A percentile compares a stretch with the other conserved stretches of the same genome.
These are phyloP conservation scores for Nomada fucata DNA, from an alignment of 2,888 invertebrate genomes.

Conservation along the genomic window DNA sequence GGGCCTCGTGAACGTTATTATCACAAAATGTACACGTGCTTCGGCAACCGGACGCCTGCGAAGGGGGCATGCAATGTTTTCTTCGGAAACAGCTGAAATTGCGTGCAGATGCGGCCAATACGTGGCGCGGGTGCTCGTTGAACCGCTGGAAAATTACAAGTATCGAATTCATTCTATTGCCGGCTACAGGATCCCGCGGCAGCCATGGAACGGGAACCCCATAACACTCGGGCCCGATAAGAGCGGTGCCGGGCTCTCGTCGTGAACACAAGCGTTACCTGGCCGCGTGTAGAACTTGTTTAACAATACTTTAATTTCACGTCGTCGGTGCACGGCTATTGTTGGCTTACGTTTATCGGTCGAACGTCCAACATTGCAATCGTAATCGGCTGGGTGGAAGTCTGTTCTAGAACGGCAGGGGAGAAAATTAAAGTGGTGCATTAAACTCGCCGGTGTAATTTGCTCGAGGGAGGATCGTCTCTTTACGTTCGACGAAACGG, in stretches of 20 bases:
- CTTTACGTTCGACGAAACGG: conserved; percentile 15
- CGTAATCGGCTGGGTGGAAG: conserved; percentile 18
- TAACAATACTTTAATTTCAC: conserved; percentile 68
- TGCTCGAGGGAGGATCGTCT: conserved; percentile 6
- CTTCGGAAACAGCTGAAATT: background rate
- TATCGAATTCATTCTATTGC: conserved; percentile 37
- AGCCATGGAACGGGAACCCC: conserved; percentile 16
- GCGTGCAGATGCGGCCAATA: background rate
- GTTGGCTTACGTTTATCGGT: conserved; percentile 59
- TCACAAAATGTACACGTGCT: no score
- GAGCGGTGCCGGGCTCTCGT: conserved; percentile 36
- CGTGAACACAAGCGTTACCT: conserved; percentile 43
- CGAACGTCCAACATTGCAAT: conserved; percentile 33
- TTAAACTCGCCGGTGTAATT: conserved; percentile 43
- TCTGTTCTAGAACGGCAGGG: conserved; percentile 3
- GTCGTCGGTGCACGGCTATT: conserved; percentile 47
- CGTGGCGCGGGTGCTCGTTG: background rate
- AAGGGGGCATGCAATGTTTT: no score
- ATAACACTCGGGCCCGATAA: conserved; percentile 58
- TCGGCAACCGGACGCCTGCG: background rate
- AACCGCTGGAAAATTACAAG: conserved; percentile 31
- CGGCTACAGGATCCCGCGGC: background rate
- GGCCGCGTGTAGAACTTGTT: conserved; percentile 43
- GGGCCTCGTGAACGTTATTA: no score
- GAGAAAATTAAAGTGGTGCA: conserved; percentile 39